These are phyloP conservation scores for Mesorhabditis belari DNA, from an alignment of 2,888 invertebrate genomes.

Conservation along the genomic window DNA sequence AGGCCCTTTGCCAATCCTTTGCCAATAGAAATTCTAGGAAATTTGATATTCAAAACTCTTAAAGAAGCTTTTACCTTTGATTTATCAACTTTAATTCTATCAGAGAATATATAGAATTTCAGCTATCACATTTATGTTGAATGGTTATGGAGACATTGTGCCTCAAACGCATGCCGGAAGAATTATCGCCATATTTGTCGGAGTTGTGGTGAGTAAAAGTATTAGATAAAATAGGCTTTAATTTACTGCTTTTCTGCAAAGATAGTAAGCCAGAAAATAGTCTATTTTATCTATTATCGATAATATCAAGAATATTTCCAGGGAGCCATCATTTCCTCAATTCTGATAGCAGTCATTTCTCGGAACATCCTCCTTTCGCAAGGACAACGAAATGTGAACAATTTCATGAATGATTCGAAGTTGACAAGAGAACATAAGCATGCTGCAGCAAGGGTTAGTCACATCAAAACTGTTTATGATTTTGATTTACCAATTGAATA, in stretches of 20 bases:
- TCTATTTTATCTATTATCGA: background rate
- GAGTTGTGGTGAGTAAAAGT: conserved; percentile 88
- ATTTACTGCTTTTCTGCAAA: too few species aligned
- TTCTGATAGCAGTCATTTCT: conserved; percentile 97
- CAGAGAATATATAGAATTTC: too few species aligned
- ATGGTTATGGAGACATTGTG: conserved; percentile 95
- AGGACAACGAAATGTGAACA: conserved; percentile 98
- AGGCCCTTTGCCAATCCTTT: background rate
- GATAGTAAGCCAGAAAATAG: too few species aligned
- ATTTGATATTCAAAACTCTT: too few species aligned
- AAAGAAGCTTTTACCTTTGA: too few species aligned
- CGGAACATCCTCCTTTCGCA: conserved; percentile 95
- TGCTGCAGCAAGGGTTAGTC: conserved; percentile 87
- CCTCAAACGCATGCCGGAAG: conserved; percentile 99
- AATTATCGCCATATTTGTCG: conserved; percentile 96
- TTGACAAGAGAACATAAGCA: conserved; percentile 98
- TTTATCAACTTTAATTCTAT: too few species aligned
- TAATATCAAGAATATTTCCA: conserved; percentile 55
- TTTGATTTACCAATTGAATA: background rate
- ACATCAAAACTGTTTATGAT: background rate
- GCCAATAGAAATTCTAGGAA: conserved; percentile 9
- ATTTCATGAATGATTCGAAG: conserved; percentile 99
- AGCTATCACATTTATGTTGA: conserved; percentile 88
- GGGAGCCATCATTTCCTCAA: conserved; percentile 97
- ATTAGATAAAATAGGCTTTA: too few species aligned